phyloP scores from a whole-genome alignment of 2,888 invertebrate genomes.

The Cataglyphis albicans region DNA sequence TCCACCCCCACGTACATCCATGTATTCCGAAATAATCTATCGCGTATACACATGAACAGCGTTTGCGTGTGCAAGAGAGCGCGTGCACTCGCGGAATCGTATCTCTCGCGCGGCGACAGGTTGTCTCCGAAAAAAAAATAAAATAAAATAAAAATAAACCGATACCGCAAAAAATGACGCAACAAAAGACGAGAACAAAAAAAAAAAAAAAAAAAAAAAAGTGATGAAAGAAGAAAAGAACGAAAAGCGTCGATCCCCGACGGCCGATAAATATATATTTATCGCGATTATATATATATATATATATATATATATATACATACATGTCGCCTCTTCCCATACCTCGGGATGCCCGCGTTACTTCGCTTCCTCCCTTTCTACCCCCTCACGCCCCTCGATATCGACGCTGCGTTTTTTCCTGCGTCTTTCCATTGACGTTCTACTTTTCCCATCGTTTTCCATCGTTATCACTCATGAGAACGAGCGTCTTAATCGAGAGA shows the following conservation, averaged over 20 bases:
- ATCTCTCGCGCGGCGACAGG: constrained; percentile 52
- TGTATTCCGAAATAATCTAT: constrained; percentile 61
- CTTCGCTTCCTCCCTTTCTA: constrained; percentile 14
- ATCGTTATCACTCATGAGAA: constrained; percentile 71
- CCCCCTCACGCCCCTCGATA: background rate
- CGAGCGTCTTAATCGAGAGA: constrained; percentile 42
- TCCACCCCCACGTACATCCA: background rate
- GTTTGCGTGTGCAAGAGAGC: constrained; percentile 35
- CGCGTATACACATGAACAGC: constrained; percentile 72
- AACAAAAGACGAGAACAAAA: constrained; percentile 19
- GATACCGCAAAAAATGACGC: constrained; percentile 44
- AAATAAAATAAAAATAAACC: background rate
- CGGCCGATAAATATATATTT: constrained; percentile 7
- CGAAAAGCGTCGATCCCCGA: constrained; percentile 14
- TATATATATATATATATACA: constrained; percentile 30
- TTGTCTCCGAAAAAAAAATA: constrained; percentile 46
- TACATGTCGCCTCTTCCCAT: constrained; percentile 38
- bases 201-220: constrained; percentile 55
- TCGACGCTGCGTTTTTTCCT: background rate
- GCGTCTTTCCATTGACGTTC: background rate
- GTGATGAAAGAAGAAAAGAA: constrained; percentile 50
- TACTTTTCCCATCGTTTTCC: background rate
- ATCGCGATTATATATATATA: constrained; percentile 32
- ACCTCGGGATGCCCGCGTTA: constrained; percentile 2
- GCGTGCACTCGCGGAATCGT: constrained; percentile 37